A percentile compares a stretch with the other conserved stretches of the same genome.
Conservation (phyloP, 2,797 vertebrate genomes). For the Gadopsis bispinosus region DNA sequence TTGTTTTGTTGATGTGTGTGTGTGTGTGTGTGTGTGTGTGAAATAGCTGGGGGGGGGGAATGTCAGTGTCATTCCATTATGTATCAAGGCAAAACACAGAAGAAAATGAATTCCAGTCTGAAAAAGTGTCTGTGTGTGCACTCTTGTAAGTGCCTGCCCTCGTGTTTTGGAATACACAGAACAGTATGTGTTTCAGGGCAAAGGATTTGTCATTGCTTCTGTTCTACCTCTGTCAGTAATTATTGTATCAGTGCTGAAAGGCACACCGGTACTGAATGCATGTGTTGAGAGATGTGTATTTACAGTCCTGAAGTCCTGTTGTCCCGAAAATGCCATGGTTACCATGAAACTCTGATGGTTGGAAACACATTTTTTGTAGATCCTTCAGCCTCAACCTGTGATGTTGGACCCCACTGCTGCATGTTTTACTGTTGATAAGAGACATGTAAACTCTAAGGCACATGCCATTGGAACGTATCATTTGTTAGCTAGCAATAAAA, state of each 20-base stretch:
- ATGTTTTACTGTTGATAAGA: neutral
- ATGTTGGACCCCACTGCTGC: neutral
- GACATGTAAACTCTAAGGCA: too few species aligned
- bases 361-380: neutral
- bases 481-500: neutral
- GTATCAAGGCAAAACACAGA: constrained; percentile 72
- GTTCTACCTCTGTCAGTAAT: constrained; percentile 35
- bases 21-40: constrained; percentile 20
- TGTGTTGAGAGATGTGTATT: neutral
- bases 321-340: neutral
- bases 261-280: neutral
- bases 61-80: constrained; percentile 75
- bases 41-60: constrained; percentile 56
- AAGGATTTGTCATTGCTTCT: constrained; percentile 37
- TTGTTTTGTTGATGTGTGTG: constrained; percentile 54
- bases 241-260: constrained; percentile 16
- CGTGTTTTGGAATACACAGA: constrained; percentile 32
- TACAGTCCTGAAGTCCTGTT: neutral
- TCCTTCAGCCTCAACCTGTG: neutral
- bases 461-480: neutral
- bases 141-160: neutral
- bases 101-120: constrained; percentile 54
- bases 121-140: constrained; percentile 10
- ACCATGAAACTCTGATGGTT: neutral
- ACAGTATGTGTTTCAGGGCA: constrained; percentile 15